phyloP scores from a whole-genome alignment of 2,113 vertebrate genomes.

The Tragulus kanchil region DNA sequence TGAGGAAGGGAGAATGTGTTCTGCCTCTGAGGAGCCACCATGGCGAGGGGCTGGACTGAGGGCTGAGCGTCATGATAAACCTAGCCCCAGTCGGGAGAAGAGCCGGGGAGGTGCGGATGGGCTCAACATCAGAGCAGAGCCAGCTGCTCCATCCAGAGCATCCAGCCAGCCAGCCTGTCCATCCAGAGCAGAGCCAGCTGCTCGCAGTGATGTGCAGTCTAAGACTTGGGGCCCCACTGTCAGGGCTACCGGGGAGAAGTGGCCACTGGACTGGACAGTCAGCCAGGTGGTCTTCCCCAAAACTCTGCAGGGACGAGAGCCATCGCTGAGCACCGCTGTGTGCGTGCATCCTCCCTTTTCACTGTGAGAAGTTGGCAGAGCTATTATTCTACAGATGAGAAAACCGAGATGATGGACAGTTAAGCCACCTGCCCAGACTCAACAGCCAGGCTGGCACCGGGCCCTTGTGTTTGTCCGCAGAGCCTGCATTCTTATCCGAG shows the following conservation, averaged over 20 bases:
- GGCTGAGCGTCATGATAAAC: not conserved
- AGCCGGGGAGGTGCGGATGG: not conserved
- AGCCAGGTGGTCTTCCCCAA: not conserved
- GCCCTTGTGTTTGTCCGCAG: not conserved
- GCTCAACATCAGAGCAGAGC: not conserved
- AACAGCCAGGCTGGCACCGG: not conserved
- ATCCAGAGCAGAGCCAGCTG: not conserved
- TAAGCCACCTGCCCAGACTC: not conserved
- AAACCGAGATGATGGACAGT: not conserved
- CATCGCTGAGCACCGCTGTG: not conserved
- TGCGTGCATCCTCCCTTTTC: no score
- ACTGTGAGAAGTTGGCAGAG: not conserved
- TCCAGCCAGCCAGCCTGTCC: not conserved
- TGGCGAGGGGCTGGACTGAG: not conserved
- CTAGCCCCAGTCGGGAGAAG: not conserved
- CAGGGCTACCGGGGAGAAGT: not conserved
- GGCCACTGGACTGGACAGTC: not conserved
- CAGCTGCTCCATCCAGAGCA: not conserved
- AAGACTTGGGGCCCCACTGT: not conserved
- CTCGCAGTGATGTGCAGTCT: accelerated
- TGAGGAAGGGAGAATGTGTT: not conserved
- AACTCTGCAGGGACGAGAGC: not conserved
- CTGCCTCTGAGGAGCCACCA: not conserved
- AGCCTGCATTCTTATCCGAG: not conserved
- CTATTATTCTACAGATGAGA: not conserved